Percentiles rank a stretch among this genome's conserved stretches.
These are phyloP conservation scores for Drosophila rhopaloa DNA, from an alignment of 1,140 invertebrate genomes.

Conservation along the genomic window DNA sequence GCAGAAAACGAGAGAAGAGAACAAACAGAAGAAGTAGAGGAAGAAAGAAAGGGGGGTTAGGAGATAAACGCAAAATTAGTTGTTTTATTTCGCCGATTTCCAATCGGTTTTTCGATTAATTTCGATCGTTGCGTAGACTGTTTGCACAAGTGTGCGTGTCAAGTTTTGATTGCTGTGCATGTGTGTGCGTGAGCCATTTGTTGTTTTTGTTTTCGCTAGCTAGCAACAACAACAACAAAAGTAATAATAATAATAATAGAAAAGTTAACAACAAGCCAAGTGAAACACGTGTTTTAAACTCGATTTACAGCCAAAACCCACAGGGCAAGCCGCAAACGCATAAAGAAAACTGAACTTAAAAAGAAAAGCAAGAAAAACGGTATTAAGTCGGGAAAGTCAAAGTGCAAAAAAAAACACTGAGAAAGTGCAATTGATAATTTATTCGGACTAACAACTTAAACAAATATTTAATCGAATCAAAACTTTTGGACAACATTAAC, in stretches of 20 bases:
- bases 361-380: conserved; percentile 19
- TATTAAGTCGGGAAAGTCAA: conserved; percentile 36
- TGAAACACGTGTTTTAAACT: conserved; percentile 54
- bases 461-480: no score
- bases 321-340: conserved; percentile 45
- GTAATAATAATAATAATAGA: conserved; percentile 19
- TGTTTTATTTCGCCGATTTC: conserved; percentile 17
- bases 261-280: conserved; percentile 16
- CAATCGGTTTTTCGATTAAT: conserved; percentile 22
- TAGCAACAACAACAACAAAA: neutral
- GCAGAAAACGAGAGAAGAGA: conserved; percentile 27
- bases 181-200: conserved; percentile 38
- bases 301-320: conserved; percentile 10
- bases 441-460: no score
- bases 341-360: neutral
- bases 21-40: neutral
- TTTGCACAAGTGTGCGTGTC: conserved; percentile 21
- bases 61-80: conserved; percentile 12
- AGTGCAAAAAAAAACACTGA: conserved; percentile 21
- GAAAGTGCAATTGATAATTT: no score
- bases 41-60: neutral
- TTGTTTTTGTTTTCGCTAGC: conserved; percentile 48
- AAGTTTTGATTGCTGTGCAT: conserved; percentile 21
- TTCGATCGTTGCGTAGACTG: conserved; percentile 37
- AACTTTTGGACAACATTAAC: no score